phyloP scores from a whole-genome alignment of 2,888 invertebrate species.

The Agapetus fuscipes region DNA sequence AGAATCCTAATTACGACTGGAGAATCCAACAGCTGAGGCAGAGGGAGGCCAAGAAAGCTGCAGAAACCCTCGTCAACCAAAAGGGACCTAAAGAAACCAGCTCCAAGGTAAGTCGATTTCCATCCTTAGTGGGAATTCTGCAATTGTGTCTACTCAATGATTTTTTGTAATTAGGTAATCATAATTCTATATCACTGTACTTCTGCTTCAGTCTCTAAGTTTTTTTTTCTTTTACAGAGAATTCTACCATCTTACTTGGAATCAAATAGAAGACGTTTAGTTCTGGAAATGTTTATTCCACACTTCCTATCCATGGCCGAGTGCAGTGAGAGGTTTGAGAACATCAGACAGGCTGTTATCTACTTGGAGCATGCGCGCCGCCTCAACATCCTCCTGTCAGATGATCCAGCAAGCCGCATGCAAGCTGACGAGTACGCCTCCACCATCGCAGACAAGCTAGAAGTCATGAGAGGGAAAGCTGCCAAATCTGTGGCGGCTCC shows the following conservation, averaged over 20 bases:
- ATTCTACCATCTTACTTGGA: conserved; percentile 43
- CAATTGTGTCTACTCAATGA: too few species aligned
- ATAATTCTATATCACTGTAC: too few species aligned
- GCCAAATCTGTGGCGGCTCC: conserved; percentile 35
- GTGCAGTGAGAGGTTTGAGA: conserved; percentile 51
- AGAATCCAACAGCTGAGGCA: conserved; percentile 35
- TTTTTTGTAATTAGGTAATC: too few species aligned
- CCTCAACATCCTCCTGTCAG: conserved; percentile 50
- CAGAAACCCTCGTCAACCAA: conserved; percentile 28
- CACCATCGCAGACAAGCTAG: conserved; percentile 44
- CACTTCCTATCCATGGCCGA: conserved; percentile 64
- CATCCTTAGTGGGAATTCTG: too few species aligned
- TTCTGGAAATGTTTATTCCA: conserved; percentile 60
- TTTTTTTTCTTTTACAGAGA: conserved; percentile 32
- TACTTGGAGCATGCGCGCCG: conserved; percentile 64
- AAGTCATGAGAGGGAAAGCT: conserved; percentile 37
- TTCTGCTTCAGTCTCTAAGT: too few species aligned
- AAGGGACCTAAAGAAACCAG: conserved; percentile 28
- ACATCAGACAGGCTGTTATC: conserved; percentile 50
- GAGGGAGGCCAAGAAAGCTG: conserved; percentile 33
- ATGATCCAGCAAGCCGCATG: conserved; percentile 45
- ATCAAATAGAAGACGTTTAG: conserved; percentile 46
- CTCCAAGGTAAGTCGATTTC: too few species aligned
- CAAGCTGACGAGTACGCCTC: conserved; percentile 46
- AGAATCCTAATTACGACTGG: conserved; percentile 44